Evolutionary conservation across 2,113 vertebrate genomes (phyloP).

Genomic region (Mastomys natalensis): DNA sequence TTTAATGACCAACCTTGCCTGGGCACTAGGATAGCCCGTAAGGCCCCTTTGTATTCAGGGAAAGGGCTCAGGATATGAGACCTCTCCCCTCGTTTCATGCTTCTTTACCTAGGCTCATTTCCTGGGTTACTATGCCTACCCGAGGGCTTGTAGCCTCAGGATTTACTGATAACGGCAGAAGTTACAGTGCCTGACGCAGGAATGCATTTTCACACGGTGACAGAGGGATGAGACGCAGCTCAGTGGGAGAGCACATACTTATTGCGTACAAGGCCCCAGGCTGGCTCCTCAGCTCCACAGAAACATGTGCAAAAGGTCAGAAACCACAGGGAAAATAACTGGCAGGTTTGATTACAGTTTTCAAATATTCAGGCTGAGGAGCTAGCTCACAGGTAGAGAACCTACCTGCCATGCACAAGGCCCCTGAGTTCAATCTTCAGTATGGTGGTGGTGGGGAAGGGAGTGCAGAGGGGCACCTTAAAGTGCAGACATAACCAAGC

Average conservation of each 20-base stretch:
- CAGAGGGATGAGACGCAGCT: not conserved
- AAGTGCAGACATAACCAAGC: not conserved
- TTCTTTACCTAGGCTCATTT: not conserved
- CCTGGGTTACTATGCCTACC: rapidly evolving
- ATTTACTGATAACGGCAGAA: not conserved
- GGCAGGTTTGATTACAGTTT: not conserved
- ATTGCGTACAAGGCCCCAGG: not conserved
- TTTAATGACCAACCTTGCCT: not conserved
- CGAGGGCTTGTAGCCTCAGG: not conserved
- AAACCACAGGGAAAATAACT: not conserved
- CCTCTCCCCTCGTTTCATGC: not conserved
- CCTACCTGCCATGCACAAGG: not conserved
- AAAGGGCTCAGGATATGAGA: not conserved
- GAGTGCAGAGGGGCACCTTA: not conserved
- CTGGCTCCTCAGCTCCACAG: not conserved
- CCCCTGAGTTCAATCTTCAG: not conserved
- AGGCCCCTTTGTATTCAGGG: not conserved
- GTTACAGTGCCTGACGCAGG: not conserved
- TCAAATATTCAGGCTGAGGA: not conserved
- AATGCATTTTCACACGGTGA: not conserved
- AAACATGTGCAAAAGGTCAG: not conserved
- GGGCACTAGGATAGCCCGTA: not conserved
- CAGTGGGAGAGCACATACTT: not conserved
- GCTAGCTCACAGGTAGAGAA: not conserved
- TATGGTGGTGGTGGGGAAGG: rapidly evolving